Percentiles rank a stretch among this genome's conserved stretches.
Evolutionary conservation across 2,888 invertebrate genomes (phyloP).

Genomic region (Pseudolycoriella hygida): DNA sequence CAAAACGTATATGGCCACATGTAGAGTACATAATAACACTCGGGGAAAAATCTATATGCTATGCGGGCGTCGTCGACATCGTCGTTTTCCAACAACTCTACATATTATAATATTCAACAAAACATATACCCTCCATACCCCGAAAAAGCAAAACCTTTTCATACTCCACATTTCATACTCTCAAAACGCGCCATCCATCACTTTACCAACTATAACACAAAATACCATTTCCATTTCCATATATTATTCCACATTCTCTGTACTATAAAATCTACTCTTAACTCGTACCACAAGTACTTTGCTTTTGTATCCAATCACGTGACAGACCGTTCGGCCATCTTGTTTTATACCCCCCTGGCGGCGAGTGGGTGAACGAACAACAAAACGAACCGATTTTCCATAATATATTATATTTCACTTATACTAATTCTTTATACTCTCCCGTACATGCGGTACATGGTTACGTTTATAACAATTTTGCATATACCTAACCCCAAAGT

Average conservation of each 20-base stretch:
- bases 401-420: neutral
- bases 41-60: neutral
- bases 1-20: neutral
- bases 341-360: constrained; percentile 12
- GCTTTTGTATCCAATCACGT: constrained; percentile 17
- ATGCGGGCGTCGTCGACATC: neutral
- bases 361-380: constrained; percentile 4
- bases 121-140: neutral
- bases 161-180: neutral
- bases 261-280: constrained; percentile 10
- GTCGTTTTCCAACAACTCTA: neutral
- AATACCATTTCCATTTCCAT: constrained; percentile 1
- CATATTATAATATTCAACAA: neutral
- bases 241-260: neutral
- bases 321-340: constrained; percentile 19
- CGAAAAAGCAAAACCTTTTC: neutral
- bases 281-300: constrained; percentile 8
- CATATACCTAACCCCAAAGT: constrained; percentile 4
- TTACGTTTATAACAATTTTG: neutral
- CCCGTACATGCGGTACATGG: neutral
- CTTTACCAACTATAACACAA: constrained; percentile 1
- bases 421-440: neutral
- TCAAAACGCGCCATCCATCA: neutral
- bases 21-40: neutral
- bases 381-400: neutral